Evolutionary conservation across 30 jellyfish, hydroid and myxozoan genomes (phyloP).

Genomic region (Rhopilema esculentum): DNA sequence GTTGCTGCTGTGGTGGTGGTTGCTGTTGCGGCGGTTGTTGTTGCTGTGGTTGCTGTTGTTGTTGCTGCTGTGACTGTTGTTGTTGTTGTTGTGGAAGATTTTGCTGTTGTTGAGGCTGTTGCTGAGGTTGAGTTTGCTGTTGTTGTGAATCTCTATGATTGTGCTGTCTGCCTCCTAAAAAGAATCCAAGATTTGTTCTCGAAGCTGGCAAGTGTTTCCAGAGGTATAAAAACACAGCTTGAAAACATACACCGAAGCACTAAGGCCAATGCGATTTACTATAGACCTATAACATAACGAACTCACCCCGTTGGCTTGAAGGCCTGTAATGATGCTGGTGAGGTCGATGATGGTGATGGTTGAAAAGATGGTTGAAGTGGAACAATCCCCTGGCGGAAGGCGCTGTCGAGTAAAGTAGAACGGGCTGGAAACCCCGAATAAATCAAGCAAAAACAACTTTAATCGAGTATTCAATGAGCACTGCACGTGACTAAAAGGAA

Average conservation of each 20-base stretch:
- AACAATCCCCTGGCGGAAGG: conserved; percentile 29
- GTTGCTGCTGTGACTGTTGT: conserved; percentile 5
- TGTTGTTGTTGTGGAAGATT: conserved; percentile 2
- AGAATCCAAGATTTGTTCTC: not conserved
- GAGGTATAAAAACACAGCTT: not conserved
- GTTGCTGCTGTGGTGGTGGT: conserved; percentile 21
- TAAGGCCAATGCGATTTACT: too few species aligned
- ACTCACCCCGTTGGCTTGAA: conserved; percentile 30
- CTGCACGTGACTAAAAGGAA: too few species aligned
- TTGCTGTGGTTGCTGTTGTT: not conserved
- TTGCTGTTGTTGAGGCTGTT: conserved; percentile 28
- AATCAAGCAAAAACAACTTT: too few species aligned
- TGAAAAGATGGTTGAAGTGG: conserved; percentile 60
- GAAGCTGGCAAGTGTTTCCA: not conserved
- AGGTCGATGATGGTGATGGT: conserved; percentile 65
- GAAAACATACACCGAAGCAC: too few species aligned
- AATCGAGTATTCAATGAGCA: too few species aligned
- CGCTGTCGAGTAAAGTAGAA: conserved; percentile 20
- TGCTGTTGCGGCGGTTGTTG: conserved; percentile 11
- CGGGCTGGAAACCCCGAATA: conserved; percentile 43
- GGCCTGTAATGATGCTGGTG: conserved; percentile 46
- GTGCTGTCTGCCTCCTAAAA: not conserved
- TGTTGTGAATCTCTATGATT: conserved; percentile 9
- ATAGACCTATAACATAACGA: not conserved
- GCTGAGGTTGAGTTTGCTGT: conserved; percentile 21